Evolutionary conservation across 2,888 invertebrate genomes (phyloP).

Genomic region (Arge pagana): DNA sequence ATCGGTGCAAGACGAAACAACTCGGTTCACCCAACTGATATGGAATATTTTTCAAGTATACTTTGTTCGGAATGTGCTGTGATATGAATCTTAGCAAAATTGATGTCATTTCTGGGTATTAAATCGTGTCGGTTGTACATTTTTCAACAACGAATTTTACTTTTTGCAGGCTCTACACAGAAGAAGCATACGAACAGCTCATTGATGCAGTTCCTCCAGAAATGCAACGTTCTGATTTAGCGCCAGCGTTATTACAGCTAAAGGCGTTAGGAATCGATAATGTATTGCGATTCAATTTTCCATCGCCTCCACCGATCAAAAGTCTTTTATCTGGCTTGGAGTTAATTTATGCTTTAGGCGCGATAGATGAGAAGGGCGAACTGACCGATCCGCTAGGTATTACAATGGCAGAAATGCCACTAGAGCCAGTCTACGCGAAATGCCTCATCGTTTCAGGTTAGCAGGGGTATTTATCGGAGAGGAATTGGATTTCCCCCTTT

Average conservation of each 20-base stretch:
- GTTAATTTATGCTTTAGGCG: conserved; percentile 81
- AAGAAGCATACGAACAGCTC: conserved; percentile 75
- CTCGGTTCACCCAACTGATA: too few relatives aligned
- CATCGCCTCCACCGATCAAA: conserved; percentile 89
- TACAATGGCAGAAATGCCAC: conserved; percentile 89
- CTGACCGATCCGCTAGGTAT: conserved; percentile 80
- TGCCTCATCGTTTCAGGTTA: conserved; percentile 78
- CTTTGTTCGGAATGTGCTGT: too few relatives aligned
- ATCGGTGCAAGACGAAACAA: too few relatives aligned
- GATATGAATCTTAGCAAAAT: too few relatives aligned
- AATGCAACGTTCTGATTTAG: conserved; percentile 87
- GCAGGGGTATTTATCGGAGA: too few relatives aligned
- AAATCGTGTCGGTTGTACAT: too few relatives aligned
- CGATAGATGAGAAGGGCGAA: conserved; percentile 77
- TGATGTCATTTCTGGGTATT: too few relatives aligned
- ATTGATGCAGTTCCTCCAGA: conserved; percentile 82
- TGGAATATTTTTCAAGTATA: too few relatives aligned
- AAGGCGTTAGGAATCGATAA: conserved; percentile 95
- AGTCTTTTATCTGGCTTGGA: conserved; percentile 85
- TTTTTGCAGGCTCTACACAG: conserved; percentile 73
- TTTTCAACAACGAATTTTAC: too few relatives aligned
- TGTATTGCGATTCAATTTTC: conserved; percentile 88
- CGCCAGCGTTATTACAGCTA: conserved; percentile 82
- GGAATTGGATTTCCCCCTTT: not conserved
- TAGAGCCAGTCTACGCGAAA: conserved; percentile 85